Percentiles rank a stretch among this genome's conserved stretches.
These are phyloP conservation scores for Drosophila nikananu DNA, from an alignment of 1,140 invertebrate species.

Conservation along the genomic window DNA sequence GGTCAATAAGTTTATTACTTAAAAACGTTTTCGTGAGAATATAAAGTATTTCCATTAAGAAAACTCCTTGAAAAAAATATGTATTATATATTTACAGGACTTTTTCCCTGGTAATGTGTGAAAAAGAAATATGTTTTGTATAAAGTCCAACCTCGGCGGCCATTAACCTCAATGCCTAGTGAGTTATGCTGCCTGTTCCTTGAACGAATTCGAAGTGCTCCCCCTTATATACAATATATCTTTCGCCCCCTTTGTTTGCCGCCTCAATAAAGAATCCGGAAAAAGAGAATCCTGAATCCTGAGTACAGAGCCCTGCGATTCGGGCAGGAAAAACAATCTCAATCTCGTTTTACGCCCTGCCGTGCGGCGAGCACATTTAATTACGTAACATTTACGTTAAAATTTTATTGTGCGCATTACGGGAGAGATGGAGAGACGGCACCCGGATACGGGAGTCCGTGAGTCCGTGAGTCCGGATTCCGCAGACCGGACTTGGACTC, in stretches of 20 bases:
- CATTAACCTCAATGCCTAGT: slow-evolving; percentile 38
- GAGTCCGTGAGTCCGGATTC: background rate
- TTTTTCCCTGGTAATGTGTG: too few relatives aligned
- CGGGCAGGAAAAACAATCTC: slow-evolving; percentile 44
- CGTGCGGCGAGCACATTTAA: slow-evolving; percentile 59
- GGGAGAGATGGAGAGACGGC: slow-evolving; percentile 32
- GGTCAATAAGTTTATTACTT: background rate
- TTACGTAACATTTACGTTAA: slow-evolving; percentile 76
- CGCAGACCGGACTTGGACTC: slow-evolving; percentile 47
- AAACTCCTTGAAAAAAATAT: too few relatives aligned
- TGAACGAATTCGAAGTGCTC: slow-evolving; percentile 28
- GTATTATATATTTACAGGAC: too few relatives aligned
- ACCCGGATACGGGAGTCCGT: slow-evolving; percentile 31
- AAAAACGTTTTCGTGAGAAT: background rate
- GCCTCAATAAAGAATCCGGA: slow-evolving; percentile 21
- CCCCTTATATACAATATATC: background rate
- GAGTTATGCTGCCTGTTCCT: slow-evolving; percentile 23
- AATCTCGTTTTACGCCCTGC: slow-evolving; percentile 59
- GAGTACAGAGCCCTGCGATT: background rate
- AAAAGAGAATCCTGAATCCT: background rate
- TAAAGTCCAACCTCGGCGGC: background rate
- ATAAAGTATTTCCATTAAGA: background rate
- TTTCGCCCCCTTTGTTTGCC: slow-evolving; percentile 16
- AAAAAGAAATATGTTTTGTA: background rate
- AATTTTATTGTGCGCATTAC: slow-evolving; percentile 77